phyloP scores from a whole-genome alignment of 2,797 vertebrate genomes.

The Taeniopygia guttata region DNA sequence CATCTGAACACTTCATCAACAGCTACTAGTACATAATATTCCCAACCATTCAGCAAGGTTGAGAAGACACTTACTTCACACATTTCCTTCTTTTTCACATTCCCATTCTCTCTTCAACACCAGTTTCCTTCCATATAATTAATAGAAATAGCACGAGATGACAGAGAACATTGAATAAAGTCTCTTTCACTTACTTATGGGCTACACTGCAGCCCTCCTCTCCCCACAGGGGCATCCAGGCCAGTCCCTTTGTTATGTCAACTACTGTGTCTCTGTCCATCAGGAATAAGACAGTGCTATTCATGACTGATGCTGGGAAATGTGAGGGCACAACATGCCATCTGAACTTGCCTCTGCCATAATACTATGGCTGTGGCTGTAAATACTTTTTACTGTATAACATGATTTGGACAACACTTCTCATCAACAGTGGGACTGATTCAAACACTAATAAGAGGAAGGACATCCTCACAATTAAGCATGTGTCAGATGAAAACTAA shows the following conservation, averaged over 20 bases:
- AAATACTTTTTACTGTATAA: background rate
- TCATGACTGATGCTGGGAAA: background rate
- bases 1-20: background rate
- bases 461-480: slow-evolving; percentile 54
- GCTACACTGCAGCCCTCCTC: background rate
- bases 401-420: background rate
- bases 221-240: background rate
- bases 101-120: background rate
- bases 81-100: background rate
- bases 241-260: background rate
- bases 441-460: slow-evolving; percentile 36
- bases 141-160: background rate
- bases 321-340: background rate
- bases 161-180: background rate
- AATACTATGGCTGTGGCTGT: background rate
- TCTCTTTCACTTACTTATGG: background rate
- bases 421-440: background rate
- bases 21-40: background rate
- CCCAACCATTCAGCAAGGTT: background rate
- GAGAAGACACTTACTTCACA: background rate
- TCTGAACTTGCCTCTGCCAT: background rate
- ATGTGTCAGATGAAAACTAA: slow-evolving; percentile 52
- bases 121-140: background rate
- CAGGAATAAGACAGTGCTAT: background rate
- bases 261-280: background rate